Percentiles rank a stretch among this genome's conserved stretches.
Conservation (phyloP, 1,140 invertebrate genomes). For the Homarus americanus region DNA sequence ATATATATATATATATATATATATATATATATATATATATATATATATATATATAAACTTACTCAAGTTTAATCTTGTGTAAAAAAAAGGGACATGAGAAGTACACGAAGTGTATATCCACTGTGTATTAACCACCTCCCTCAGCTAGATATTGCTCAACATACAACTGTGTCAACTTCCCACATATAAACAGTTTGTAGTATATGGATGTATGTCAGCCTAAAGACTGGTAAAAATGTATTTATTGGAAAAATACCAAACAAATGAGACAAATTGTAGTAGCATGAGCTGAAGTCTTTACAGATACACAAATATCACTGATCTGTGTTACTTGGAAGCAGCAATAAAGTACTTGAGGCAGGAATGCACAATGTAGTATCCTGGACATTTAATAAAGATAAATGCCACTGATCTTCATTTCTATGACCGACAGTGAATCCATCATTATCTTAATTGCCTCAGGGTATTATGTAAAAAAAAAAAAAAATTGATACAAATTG, state of each 20-base stretch:
- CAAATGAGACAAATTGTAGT: not conserved
- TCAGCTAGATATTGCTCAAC: not conserved
- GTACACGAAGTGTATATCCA: not conserved
- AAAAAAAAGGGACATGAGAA: not conserved
- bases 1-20: no score
- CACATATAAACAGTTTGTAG: not conserved
- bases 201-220: not conserved
- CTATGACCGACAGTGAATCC: not conserved
- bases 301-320: not conserved
- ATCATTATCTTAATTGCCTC: not conserved
- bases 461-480: not conserved
- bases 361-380: not conserved
- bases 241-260: not conserved
- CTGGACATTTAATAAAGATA: not conserved
- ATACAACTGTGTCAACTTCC: not conserved
- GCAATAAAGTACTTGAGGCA: not conserved
- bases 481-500: no score
- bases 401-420: not conserved
- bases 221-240: not conserved
- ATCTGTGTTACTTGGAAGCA: not conserved
- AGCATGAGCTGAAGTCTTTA: not conserved
- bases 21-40: no score
- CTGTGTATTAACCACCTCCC: not conserved
- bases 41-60: not conserved
- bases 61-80: not conserved